Evolutionary conservation across 2,113 vertebrate species (phyloP), one percentile per base, ranked within the genome.

Genomic region (Halcyon malimbica): DNA sequence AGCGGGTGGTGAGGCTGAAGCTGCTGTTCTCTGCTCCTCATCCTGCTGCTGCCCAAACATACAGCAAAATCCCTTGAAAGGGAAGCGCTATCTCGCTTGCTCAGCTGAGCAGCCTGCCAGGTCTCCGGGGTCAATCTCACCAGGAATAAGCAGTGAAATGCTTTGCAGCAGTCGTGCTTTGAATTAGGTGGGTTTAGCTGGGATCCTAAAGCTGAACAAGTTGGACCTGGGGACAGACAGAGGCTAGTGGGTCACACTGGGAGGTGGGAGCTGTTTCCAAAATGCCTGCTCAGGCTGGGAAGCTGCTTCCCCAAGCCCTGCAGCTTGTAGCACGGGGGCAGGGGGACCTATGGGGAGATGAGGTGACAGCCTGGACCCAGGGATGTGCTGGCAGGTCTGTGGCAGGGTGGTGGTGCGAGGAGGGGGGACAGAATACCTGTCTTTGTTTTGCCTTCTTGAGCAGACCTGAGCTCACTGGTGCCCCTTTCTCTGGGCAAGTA

Each of bases 41-140:
- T 87, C 79, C 87, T 60, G 69, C 73, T 51, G 60, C 63, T 39
- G 89, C 59, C 86, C 69, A 84, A 71, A 83, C 23, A n/a, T 4
- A 85, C 60, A 73, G 70, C 59, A 79, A 94, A 95, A 95, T 80
- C 93, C 80, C 80, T 94, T 83, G 83, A 80, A 94, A 94, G 80
- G 86, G 67, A 76, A 69, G 42, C 0, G 1, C 25, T 62, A 29
- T 84, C 76, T 75, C n/a, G 2, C 42, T 79, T 7, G n/a, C 86
- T 77, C 77, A 65, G 76, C 82, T 41, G 62, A 90, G 88, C 90
- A 39, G 19, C 37, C 57, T 51, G 65, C 69, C 7, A 8, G 70
- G 48, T 76, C 59, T 69, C 46, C 1, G 2, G 69, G 79, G 68
- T 85, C 91, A 68, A 2, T 42, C 60, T 71, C 33, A 19, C 46